Evolutionary conservation across 2,113 vertebrate species (phyloP).

Genomic region (Dunckerocampus dactyliophorus): DNA sequence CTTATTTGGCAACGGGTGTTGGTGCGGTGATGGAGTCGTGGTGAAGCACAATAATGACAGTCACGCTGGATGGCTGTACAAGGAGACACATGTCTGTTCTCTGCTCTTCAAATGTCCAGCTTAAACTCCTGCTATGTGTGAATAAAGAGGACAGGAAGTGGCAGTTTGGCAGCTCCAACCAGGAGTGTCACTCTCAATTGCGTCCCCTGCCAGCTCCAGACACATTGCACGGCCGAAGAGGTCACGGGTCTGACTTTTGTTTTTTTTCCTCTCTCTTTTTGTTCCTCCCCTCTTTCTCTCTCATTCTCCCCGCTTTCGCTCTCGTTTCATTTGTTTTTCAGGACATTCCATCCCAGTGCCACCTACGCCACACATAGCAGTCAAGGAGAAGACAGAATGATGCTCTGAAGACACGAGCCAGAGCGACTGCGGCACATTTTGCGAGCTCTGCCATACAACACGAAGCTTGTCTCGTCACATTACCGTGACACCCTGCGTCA

Average conservation of each 20-base stretch:
- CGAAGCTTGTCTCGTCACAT: constrained; percentile 74
- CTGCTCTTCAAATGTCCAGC: constrained; percentile 70
- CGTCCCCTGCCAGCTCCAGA: constrained; percentile 76
- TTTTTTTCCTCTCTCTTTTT: constrained; percentile 19
- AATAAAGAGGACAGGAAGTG: constrained; percentile 80
- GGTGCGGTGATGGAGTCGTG: constrained; percentile 58
- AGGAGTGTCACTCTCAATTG: constrained; percentile 78
- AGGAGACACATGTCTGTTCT: constrained; percentile 78
- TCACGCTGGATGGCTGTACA: constrained; percentile 65
- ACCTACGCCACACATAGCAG: constrained; percentile 57
- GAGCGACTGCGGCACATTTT: constrained; percentile 65
- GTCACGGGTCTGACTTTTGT: constrained; percentile 66
- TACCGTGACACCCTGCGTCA: constrained; percentile 69
- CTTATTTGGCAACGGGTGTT: constrained; percentile 35
- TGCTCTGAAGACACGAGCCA: constrained; percentile 57
- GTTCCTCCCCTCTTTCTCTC: constrained; percentile 5
- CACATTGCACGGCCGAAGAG: constrained; percentile 67
- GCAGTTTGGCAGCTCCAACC: constrained; percentile 81
- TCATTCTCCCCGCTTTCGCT: constrained; percentile 2
- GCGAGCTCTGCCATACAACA: constrained; percentile 67
- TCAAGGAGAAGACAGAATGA: constrained; percentile 66
- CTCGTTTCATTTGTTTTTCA: constrained; percentile 39
- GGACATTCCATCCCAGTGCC: constrained; percentile 55
- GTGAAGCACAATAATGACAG: constrained; percentile 69
- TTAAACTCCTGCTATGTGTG: constrained; percentile 74